Base-by-base conservation (phyloP, 2,888 invertebrate genomes). In the Hydriomena furcata region DNA sequence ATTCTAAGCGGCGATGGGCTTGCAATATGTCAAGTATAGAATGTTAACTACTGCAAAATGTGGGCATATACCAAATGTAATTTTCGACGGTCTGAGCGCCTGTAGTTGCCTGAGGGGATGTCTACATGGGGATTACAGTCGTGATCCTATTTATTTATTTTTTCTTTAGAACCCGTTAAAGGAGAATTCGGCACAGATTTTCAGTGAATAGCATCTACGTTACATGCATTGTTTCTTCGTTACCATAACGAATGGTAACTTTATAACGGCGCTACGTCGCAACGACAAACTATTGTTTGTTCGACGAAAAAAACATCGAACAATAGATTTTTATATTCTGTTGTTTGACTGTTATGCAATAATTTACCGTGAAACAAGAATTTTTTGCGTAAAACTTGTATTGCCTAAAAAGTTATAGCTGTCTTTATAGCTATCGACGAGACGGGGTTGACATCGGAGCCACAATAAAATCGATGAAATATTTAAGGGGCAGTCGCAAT, bases 401-500 rank as follows among this genome's bases (percentile, higher is more conserved):
- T 76, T 79, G 73, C 74, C 74, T 76, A 83, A 81, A 84, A 78
- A 76, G 72, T 70, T 72, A 76, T 73, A 77, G 76, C 75, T 58
- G 74, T 72, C 71, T 86, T 85, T 86, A 85, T 82, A 79, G 77
- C 69, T 66, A 67, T 77, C 76, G 84, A 72, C 86, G 84, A 83
- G 88, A 88, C 88, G 71, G 69, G 78, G 84, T 84, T 88, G 89
- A 89, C 90, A 89, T 82, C 69, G 89, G 90, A 86, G 90, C 89
- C 89, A 84, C 79, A 88, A 90, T 90, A 90, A 90, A 90, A 88
- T 89, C 86, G 84, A 88, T 90, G 89, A 90, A 85, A 86, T 89
- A 90, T 90, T 82, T 79, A 75, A 77, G 80, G 84, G 84, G 75
- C 79, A 75, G 76, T 68, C 60, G 64, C 68, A 68, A 80, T 87